Percentiles rank a stretch among this genome's conserved stretches.
Evolutionary conservation across 1,140 invertebrate species (phyloP).

Genomic region (Nasonia vitripennis): DNA sequence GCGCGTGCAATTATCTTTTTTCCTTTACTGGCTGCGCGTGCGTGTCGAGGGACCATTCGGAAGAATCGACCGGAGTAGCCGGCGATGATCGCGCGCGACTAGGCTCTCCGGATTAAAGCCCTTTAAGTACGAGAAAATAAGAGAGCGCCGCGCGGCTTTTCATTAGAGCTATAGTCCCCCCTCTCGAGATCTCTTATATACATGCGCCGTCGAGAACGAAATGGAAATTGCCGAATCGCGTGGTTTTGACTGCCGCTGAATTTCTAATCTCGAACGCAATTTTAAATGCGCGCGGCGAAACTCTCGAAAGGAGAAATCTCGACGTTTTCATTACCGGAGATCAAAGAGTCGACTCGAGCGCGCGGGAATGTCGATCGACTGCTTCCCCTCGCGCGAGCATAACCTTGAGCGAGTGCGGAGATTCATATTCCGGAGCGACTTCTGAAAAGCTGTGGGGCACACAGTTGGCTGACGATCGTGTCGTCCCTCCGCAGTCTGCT

Average conservation of each 20-base stretch:
- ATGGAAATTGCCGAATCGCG: background rate
- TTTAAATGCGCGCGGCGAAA: background rate
- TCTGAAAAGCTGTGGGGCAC: constrained; percentile 18
- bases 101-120: background rate
- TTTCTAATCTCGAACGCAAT: background rate
- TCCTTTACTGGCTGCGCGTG: background rate
- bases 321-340: background rate
- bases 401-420: background rate
- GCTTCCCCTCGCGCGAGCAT: background rate
- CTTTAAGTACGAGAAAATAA: constrained; percentile 2
- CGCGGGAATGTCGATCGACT: background rate
- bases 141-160: background rate
- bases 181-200: too few relatives aligned
- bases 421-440: constrained; percentile 11
- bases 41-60: background rate
- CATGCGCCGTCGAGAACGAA: background rate
- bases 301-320: background rate
- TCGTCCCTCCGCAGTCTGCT: background rate
- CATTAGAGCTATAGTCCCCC: background rate
- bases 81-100: background rate
- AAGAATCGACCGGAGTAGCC: background rate
- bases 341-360: background rate
- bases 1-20: background rate
- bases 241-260: background rate
- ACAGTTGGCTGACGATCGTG: background rate